Conservation (phyloP, 2,797 vertebrate species). For the Avahi laniger region DNA sequence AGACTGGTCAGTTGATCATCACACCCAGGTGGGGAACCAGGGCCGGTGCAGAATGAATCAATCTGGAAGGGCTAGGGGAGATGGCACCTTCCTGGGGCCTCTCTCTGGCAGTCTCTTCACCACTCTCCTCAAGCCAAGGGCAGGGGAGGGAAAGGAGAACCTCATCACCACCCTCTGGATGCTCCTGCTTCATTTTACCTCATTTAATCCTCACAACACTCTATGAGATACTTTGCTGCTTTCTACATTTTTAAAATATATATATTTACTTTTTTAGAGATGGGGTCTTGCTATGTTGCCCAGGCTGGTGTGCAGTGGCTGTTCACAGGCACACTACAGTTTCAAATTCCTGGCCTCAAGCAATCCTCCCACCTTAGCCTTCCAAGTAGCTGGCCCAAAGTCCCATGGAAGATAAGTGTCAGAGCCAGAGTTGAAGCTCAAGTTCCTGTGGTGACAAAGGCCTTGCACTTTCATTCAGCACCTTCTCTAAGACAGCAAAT, state of each 20-base stretch:
- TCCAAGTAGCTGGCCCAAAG: neutral
- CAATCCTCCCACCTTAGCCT: neutral
- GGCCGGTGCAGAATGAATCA: no score
- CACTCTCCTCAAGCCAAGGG: neutral
- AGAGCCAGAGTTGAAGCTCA: neutral
- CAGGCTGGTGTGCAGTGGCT: neutral
- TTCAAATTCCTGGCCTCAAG: neutral
- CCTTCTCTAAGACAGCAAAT: neutral
- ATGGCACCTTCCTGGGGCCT: neutral
- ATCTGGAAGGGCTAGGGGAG: neutral
- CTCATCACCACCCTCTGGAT: no score
- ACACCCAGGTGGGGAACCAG: neutral
- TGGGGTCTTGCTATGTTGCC: neutral
- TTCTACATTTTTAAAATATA: neutral
- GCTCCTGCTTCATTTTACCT: neutral
- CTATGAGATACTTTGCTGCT: neutral
- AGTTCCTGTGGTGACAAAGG: neutral
- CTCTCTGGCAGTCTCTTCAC: neutral
- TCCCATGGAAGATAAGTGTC: neutral
- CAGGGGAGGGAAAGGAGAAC: accelerated
- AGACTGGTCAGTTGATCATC: neutral
- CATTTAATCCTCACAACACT: neutral
- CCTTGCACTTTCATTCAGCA: neutral
- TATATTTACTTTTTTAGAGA: neutral
- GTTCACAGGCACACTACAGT: neutral